Evolutionary conservation across 2,888 invertebrate genomes (phyloP).

Genomic region (Ochropleura leucogaster): DNA sequence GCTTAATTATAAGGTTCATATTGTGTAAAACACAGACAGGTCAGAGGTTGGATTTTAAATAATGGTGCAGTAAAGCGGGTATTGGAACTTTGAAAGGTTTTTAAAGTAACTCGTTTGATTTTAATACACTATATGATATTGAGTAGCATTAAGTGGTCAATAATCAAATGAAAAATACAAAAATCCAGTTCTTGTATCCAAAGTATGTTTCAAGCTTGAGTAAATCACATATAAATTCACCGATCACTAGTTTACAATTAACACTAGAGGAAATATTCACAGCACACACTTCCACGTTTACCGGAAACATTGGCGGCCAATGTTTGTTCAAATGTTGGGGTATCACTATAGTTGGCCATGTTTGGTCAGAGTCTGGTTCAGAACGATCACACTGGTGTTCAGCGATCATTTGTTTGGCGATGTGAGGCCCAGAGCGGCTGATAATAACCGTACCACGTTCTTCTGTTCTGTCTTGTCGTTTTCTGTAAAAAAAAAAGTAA

Average conservation of each 20-base stretch:
- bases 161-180: conserved; percentile 16
- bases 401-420: conserved; percentile 83
- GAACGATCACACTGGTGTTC: conserved; percentile 31
- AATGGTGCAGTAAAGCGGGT: not conserved
- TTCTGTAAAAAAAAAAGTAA: conserved; percentile 84
- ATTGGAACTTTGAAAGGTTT: not conserved
- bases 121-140: not conserved
- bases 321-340: conserved; percentile 46
- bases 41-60: too few species aligned
- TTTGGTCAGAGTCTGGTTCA: conserved; percentile 35
- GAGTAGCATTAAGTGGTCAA: not conserved
- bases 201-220: conserved; percentile 37
- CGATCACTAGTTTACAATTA: conserved; percentile 47
- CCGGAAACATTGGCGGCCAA: conserved; percentile 42
- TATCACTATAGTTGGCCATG: conserved; percentile 51
- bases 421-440: conserved; percentile 93
- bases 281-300: conserved; percentile 48
- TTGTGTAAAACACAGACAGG: too few species aligned
- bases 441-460: conserved; percentile 95
- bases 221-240: conserved; percentile 42
- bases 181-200: conserved; percentile 15
- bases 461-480: conserved; percentile 94
- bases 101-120: too few species aligned
- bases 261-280: conserved; percentile 59
- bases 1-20: too few species aligned